Evolutionary conservation across 2,797 vertebrate genomes (phyloP).

Genomic region (Sebastes cheni): DNA sequence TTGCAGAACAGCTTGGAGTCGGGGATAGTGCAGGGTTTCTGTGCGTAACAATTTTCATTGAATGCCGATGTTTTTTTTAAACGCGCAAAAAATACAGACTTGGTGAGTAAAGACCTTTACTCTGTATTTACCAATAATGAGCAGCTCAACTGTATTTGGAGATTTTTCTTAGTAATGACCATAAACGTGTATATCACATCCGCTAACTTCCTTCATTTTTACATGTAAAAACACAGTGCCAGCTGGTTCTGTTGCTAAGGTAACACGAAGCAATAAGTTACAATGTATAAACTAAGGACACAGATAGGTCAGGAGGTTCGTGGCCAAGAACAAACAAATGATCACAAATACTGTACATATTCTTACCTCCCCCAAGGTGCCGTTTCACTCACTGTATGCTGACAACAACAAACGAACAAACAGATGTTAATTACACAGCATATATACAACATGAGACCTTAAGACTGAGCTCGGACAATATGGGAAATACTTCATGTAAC

Average conservation of each 20-base stretch:
- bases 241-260: conserved; percentile 80
- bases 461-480: conserved; percentile 32
- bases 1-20: too few relatives aligned
- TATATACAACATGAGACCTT: conserved; percentile 73
- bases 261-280: conserved; percentile 77
- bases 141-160: neutral
- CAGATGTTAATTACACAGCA: conserved; percentile 63
- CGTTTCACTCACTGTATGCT: conserved; percentile 31
- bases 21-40: rapidly evolving
- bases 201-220: conserved; percentile 53
- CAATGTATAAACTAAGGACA: conserved; percentile 55
- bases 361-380: conserved; percentile 56
- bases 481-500: conserved; percentile 41
- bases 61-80: too few relatives aligned
- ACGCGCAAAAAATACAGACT: too few relatives aligned
- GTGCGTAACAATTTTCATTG: too few relatives aligned
- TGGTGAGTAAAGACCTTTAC: neutral
- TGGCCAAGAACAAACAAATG: conserved; percentile 34
- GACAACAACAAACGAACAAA: conserved; percentile 48
- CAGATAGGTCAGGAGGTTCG: conserved; percentile 1
- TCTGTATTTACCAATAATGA: neutral
- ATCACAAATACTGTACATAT: conserved; percentile 54
- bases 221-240: conserved; percentile 82
- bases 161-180: neutral
- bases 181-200: conserved; percentile 14